Evolutionary conservation across 1,140 invertebrate genomes (phyloP).

Genomic region (Formica selysi): DNA sequence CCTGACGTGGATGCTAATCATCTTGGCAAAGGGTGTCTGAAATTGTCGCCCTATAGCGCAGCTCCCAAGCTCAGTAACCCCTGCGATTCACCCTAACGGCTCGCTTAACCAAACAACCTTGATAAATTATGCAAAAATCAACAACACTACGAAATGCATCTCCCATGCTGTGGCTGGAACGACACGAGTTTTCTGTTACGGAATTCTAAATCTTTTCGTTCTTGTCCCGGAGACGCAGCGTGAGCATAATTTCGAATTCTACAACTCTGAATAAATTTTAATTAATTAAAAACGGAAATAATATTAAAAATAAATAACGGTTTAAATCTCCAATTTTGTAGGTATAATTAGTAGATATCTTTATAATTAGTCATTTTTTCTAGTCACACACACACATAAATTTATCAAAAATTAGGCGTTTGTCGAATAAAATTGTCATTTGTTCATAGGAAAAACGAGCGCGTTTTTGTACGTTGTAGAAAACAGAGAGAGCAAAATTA

Average conservation of each 20-base stretch:
- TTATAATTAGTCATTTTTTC: neutral
- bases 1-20: slow-evolving; percentile 83
- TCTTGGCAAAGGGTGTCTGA: slow-evolving; percentile 83
- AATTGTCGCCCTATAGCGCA: slow-evolving; percentile 82
- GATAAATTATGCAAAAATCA: slow-evolving; percentile 86
- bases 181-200: slow-evolving; percentile 52
- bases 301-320: neutral
- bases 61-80: slow-evolving; percentile 77
- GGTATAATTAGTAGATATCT: too few species aligned
- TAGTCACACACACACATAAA: neutral
- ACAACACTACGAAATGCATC: slow-evolving; percentile 82
- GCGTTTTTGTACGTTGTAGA: neutral
- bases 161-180: slow-evolving; percentile 70
- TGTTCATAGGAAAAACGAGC: neutral
- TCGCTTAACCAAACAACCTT: slow-evolving; percentile 85
- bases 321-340: neutral
- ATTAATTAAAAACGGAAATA: neutral
- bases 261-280: neutral
- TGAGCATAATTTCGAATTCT: neutral
- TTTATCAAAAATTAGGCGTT: slow-evolving; percentile 21
- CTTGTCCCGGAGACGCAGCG: neutral
- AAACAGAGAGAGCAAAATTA: slow-evolving; percentile 35
- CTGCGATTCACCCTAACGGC: slow-evolving; percentile 80
- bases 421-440: slow-evolving; percentile 28
- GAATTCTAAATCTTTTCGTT: slow-evolving; percentile 27